A percentile compares a stretch with the other conserved stretches of the same genome.
Conservation (phyloP, 2,113 vertebrate genomes). For the Cathartes aura region DNA sequence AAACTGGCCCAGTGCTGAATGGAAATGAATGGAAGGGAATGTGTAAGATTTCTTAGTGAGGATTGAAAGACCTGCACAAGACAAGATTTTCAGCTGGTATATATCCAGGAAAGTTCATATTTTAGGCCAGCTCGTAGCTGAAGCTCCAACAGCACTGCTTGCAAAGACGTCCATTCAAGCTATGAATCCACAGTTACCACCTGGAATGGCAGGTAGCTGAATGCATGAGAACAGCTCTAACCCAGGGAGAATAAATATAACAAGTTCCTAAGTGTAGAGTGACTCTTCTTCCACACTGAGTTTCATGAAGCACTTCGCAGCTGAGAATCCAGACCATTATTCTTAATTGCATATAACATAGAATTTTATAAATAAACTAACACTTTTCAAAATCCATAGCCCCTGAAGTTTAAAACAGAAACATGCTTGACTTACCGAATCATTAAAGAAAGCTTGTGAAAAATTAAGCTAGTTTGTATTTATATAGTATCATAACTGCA, state of each 20-base stretch:
- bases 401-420: neutral
- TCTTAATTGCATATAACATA: neutral
- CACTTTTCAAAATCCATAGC: neutral
- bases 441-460: slow-evolving; percentile 2
- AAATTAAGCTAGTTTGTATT: slow-evolving; percentile 18
- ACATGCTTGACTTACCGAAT: neutral
- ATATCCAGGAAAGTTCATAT: neutral
- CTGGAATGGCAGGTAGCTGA: neutral
- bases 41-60: neutral
- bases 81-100: neutral
- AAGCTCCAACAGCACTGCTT: neutral
- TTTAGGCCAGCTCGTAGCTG: neutral
- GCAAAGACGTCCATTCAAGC: neutral
- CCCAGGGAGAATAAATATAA: neutral
- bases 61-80: neutral
- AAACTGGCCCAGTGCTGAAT: neutral
- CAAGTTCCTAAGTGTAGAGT: neutral
- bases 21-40: neutral
- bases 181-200: neutral
- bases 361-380: slow-evolving; percentile 1
- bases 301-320: neutral
- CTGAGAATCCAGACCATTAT: neutral
- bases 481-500: neutral
- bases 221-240: neutral
- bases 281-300: neutral